Conservation (phyloP, 92 coral and sea anemone species). For the Epizoanthus ramosus region DNA sequence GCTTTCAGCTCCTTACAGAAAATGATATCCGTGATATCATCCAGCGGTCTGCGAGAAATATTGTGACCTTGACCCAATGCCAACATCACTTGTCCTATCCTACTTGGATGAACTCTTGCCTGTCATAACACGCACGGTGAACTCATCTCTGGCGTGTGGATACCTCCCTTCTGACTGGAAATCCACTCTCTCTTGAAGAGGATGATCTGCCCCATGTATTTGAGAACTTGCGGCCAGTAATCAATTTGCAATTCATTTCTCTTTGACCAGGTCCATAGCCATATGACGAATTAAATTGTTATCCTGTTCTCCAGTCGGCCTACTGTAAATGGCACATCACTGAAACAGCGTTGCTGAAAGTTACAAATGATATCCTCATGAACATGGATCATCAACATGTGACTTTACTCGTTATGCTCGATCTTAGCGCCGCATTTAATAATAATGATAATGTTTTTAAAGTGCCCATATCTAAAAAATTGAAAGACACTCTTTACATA, state of each 20-base stretch:
- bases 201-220: background rate
- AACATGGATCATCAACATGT: no score
- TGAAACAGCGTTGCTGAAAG: no score
- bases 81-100: background rate
- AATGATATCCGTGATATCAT: background rate
- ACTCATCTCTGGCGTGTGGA: background rate
- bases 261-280: no score
- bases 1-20: background rate
- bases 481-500: no score
- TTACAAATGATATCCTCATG: no score
- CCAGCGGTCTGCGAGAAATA: background rate
- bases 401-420: constrained; percentile 11
- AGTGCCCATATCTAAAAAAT: no score
- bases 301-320: no score
- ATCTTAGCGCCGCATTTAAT: no score
- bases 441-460: no score
- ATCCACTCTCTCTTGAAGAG: background rate
- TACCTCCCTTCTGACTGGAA: background rate
- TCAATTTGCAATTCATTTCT: constrained; percentile 31
- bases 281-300: no score
- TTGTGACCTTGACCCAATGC: background rate
- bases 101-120: background rate
- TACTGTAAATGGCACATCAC: no score
- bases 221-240: constrained; percentile 33
- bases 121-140: background rate